Evolutionary conservation across 2,888 invertebrate species (phyloP).

Genomic region (Diadromus collaris): DNA sequence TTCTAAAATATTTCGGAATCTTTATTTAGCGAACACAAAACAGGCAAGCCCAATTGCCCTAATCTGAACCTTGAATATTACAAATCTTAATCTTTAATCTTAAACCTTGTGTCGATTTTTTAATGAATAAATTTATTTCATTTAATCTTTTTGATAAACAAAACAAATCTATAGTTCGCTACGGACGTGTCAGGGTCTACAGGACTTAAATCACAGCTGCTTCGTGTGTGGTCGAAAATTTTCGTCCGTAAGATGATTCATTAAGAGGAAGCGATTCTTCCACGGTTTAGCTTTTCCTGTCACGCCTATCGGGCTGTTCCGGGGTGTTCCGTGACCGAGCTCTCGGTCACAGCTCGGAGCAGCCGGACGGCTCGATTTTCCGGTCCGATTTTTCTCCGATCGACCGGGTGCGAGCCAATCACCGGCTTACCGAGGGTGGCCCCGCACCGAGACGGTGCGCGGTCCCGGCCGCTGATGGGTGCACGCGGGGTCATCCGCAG

Average conservation of each 20-base stretch:
- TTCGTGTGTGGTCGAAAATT: conserved; percentile 41
- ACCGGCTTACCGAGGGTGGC: conserved; percentile 57
- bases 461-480: conserved; percentile 55
- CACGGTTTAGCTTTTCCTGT: conserved; percentile 56
- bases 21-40: too few species aligned
- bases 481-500: conserved; percentile 67
- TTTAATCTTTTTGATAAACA: not conserved
- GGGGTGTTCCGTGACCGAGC: conserved; percentile 42
- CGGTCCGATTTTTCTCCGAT: conserved; percentile 73
- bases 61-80: too few species aligned
- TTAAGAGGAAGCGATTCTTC: not conserved
- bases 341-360: conserved; percentile 35
- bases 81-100: too few species aligned
- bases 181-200: not conserved
- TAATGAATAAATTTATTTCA: not conserved
- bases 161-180: not conserved
- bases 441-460: conserved; percentile 21
- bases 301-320: conserved; percentile 57
- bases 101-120: too few species aligned
- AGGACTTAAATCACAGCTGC: not conserved
- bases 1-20: too few species aligned
- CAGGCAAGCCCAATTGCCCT: too few species aligned
- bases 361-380: conserved; percentile 71
- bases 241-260: conserved; percentile 25
- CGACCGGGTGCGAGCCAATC: conserved; percentile 51